Evolutionary conservation across 2,797 vertebrate genomes (phyloP).

Genomic region (Luscinia luscinia): DNA sequence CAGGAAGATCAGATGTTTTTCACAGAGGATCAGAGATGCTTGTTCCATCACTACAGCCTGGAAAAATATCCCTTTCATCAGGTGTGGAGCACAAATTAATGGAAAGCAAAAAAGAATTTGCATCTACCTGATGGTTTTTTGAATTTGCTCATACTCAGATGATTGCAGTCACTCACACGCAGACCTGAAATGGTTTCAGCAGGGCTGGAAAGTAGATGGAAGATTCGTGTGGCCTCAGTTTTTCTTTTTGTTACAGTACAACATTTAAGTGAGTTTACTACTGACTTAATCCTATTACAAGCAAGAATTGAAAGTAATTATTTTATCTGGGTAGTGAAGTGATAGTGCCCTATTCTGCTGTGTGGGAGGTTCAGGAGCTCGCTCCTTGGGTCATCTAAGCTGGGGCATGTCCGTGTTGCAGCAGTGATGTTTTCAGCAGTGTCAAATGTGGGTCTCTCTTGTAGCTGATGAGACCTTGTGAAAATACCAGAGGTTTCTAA

Average conservation of each 20-base stretch:
- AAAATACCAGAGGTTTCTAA: slow-evolving; percentile 4
- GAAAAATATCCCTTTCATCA: background rate
- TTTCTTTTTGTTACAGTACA: background rate
- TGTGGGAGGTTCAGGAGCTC: background rate
- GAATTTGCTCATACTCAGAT: background rate
- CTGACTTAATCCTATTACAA: background rate
- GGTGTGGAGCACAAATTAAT: background rate
- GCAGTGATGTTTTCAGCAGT: background rate
- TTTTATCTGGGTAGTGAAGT: background rate
- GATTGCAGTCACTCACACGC: rapidly evolving
- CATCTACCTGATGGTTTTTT: background rate
- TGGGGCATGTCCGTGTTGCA: background rate
- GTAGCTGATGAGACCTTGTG: background rate
- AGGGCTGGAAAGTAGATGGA: background rate
- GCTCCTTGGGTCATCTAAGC: background rate
- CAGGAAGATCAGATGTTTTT: background rate
- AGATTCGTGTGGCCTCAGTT: background rate
- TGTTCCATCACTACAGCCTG: background rate
- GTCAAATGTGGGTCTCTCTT: background rate
- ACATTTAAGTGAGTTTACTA: background rate
- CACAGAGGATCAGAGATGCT: background rate
- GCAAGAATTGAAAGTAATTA: background rate
- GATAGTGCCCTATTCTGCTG: background rate
- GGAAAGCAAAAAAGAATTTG: background rate
- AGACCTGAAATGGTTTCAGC: background rate